These are phyloP conservation scores for Trachemys scripta DNA, from an alignment of 2,113 vertebrate species.

Conservation along the genomic window DNA sequence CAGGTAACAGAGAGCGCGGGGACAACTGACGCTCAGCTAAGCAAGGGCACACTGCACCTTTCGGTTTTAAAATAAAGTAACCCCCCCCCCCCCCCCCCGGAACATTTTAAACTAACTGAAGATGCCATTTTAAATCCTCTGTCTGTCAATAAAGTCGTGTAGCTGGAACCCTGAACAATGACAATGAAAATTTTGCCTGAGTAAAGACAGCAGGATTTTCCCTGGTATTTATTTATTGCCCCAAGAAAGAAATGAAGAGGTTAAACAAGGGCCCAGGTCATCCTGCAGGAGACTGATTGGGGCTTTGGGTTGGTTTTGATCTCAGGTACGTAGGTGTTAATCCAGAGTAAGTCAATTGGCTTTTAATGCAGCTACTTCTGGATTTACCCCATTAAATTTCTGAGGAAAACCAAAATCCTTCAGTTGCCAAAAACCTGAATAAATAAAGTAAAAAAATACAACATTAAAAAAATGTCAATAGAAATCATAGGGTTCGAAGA, in stretches of 20 bases:
- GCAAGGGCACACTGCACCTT: neutral
- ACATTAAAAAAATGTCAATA: too few relatives aligned
- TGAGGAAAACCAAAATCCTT: neutral
- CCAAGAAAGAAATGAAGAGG: neutral
- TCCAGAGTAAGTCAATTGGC: neutral
- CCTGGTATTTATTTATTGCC: neutral
- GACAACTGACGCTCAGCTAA: neutral
- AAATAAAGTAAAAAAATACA: neutral
- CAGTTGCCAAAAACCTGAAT: neutral
- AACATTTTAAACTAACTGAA: neutral
- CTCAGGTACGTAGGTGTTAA: neutral
- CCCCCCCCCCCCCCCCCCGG: neutral
- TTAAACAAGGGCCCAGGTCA: neutral
- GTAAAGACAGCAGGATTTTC: neutral
- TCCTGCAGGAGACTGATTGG: neutral
- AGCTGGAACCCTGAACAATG: neutral
- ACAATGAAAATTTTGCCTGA: too few relatives aligned
- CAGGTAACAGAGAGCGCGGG: neutral
- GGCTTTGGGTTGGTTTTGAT: neutral
- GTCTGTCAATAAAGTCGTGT: neutral
- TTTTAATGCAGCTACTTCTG: neutral
- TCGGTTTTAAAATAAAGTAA: neutral
- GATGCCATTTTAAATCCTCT: neutral
- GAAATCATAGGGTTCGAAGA: neutral
- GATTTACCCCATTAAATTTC: neutral